Evolutionary conservation across 2,888 invertebrate genomes (phyloP).

Genomic region (Ectobius pallidus): DNA sequence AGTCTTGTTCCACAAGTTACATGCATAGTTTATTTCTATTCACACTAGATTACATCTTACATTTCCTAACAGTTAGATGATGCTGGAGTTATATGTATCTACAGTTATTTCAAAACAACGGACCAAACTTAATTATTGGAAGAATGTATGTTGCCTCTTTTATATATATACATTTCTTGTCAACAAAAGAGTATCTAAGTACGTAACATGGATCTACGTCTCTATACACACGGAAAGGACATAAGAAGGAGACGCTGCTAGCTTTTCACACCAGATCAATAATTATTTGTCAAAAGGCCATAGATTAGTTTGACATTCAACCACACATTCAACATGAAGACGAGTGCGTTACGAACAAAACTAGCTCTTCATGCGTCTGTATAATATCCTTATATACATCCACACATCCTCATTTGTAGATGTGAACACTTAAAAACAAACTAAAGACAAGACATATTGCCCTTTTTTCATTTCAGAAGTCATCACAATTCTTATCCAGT

Average conservation of each 20-base stretch:
- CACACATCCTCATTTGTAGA: too few relatives aligned
- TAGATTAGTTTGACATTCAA: not conserved
- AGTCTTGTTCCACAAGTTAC: constrained; percentile 29
- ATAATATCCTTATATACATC: too few relatives aligned
- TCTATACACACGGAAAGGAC: constrained; percentile 2
- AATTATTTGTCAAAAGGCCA: not conserved
- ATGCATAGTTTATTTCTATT: constrained; percentile 41
- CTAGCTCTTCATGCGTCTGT: too few relatives aligned
- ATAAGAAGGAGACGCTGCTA: not conserved
- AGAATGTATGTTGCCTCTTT: too few relatives aligned
- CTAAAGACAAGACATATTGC: too few relatives aligned
- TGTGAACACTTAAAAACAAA: too few relatives aligned
- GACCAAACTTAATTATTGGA: constrained; percentile 15
- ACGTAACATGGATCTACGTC: too few relatives aligned
- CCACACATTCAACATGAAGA: not conserved
- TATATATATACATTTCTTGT: too few relatives aligned
- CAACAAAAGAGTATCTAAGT: too few relatives aligned
- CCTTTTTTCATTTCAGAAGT: too few relatives aligned
- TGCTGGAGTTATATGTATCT: not conserved
- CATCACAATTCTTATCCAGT: too few relatives aligned
- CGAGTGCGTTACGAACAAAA: too few relatives aligned
- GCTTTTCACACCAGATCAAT: not conserved
- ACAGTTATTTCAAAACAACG: not conserved
- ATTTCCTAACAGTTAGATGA: constrained; percentile 9
- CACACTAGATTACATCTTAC: constrained; percentile 35